phyloP scores from a whole-genome alignment of 2,113 vertebrate species.

The Panthera uncia region DNA sequence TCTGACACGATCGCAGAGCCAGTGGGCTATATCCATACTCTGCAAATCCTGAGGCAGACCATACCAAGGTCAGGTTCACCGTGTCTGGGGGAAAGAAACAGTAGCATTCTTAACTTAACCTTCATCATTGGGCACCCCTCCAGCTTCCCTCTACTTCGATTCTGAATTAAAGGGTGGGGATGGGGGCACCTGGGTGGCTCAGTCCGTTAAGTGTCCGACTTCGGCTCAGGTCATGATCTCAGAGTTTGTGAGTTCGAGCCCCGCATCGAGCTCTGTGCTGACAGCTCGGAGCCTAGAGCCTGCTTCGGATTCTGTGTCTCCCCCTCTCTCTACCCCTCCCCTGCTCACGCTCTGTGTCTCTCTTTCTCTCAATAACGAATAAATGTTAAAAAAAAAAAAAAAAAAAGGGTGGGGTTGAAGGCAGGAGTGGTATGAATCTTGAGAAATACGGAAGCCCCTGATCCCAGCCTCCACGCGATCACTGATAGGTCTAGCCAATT shows the following conservation, averaged over 20 bases:
- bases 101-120: background rate
- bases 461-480: background rate
- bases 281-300: too few species aligned
- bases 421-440: background rate
- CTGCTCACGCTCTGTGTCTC: too few species aligned
- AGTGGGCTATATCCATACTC: background rate
- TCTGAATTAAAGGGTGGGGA: background rate
- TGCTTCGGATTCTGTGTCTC: too few species aligned
- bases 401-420: background rate
- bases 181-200: background rate
- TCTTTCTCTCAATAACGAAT: too few species aligned
- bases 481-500: background rate
- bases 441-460: background rate
- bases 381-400: too few species aligned
- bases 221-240: too few species aligned
- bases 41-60: background rate
- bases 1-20: background rate
- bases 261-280: too few species aligned
- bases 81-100: background rate
- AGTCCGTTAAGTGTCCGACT: too few species aligned
- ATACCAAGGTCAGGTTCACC: background rate
- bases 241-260: too few species aligned
- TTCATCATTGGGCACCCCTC: background rate
- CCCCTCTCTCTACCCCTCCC: too few species aligned
- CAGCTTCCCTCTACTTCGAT: background rate